These are phyloP conservation scores for Agonopterix subpropinquella DNA, from an alignment of 2,888 invertebrate genomes.

Conservation along the genomic window DNA sequence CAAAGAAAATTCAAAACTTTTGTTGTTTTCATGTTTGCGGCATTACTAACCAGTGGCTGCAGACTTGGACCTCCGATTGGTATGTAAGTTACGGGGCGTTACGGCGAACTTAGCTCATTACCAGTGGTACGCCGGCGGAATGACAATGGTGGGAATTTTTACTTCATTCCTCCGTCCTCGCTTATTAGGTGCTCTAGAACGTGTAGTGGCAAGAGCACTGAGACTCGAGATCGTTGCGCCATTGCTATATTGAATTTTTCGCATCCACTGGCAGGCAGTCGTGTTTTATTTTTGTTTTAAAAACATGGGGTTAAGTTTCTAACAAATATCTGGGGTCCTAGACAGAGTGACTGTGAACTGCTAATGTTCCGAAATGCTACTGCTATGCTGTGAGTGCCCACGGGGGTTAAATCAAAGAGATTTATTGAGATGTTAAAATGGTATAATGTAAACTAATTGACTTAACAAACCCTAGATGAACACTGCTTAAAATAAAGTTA, in stretches of 20 bases:
- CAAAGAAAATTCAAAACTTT: slow-evolving; percentile 49
- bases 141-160: slow-evolving; percentile 68
- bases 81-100: slow-evolving; percentile 71
- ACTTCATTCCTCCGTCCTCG: slow-evolving; percentile 50
- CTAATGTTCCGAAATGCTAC: no score
- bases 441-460: no score
- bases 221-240: slow-evolving; percentile 26
- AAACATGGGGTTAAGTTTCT: no score
- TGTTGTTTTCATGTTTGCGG: slow-evolving; percentile 24
- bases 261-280: slow-evolving; percentile 13
- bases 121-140: slow-evolving; percentile 56
- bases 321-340: no score
- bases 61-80: slow-evolving; percentile 48
- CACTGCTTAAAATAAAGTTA: no score
- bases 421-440: no score
- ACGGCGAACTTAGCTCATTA: slow-evolving; percentile 74
- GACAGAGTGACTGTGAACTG: no score
- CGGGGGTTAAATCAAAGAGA: no score
- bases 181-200: slow-evolving; percentile 53
- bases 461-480: no score
- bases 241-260: slow-evolving; percentile 48
- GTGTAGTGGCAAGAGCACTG: slow-evolving; percentile 37
- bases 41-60: not conserved
- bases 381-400: no score
- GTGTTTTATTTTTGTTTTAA: slow-evolving; percentile 14